These are phyloP conservation scores for Oceanites oceanicus DNA, from an alignment of 2,113 vertebrate species.

Conservation along the genomic window DNA sequence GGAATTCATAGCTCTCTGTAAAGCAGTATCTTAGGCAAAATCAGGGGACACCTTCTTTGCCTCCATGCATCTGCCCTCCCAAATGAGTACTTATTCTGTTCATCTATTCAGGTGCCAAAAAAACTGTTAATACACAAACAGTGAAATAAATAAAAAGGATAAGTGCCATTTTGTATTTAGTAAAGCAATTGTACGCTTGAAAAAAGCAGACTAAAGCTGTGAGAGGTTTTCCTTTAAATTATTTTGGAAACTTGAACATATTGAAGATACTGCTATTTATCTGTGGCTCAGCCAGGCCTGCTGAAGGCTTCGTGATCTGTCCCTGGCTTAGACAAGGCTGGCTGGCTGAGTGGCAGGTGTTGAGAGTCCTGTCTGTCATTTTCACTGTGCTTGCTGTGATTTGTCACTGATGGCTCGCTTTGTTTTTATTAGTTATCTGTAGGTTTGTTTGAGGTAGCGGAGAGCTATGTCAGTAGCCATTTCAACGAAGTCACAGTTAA, in stretches of 20 bases:
- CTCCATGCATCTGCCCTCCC: not conserved
- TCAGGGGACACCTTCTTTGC: not conserved
- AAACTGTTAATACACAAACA: not conserved
- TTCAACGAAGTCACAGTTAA: not conserved
- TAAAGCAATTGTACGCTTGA: not conserved
- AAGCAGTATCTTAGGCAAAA: not conserved
- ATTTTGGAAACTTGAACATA: not conserved
- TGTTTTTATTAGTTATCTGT: not conserved
- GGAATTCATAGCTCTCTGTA: not conserved
- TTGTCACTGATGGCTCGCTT: not conserved
- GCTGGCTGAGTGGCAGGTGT: not conserved
- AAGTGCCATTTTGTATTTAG: not conserved
- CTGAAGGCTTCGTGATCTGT: not conserved
- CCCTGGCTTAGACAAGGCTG: not conserved
- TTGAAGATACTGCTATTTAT: not conserved
- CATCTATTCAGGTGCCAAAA: not conserved
- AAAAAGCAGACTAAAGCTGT: not conserved
- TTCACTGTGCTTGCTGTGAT: not conserved
- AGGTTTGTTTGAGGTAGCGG: not conserved
- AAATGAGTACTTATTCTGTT: not conserved
- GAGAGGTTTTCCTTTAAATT: not conserved
- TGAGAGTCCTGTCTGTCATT: not conserved
- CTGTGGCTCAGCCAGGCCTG: not conserved
- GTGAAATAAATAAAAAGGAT: not conserved
- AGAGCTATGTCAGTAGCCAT: not conserved